phyloP scores from a whole-genome alignment of 2,888 invertebrate species.

The Hyalella azteca region DNA sequence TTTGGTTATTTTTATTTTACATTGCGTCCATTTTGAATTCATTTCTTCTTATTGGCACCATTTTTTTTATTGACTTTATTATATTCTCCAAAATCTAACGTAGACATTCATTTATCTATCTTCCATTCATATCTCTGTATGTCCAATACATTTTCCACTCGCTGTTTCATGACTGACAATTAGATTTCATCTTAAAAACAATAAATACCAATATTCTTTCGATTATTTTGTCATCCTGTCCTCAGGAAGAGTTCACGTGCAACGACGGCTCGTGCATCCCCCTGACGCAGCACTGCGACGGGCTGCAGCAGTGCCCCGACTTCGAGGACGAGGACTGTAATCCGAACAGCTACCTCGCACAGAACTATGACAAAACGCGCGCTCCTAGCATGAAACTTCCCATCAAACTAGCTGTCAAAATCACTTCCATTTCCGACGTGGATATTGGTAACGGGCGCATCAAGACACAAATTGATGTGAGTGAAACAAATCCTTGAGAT shows the following conservation, averaged over 20 bases:
- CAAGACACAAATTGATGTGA: not conserved
- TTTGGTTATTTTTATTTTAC: no score
- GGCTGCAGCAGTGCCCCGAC: not conserved
- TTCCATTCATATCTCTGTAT: not conserved
- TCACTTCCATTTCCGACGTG: not conserved
- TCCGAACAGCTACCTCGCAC: not conserved
- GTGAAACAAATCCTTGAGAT: no score
- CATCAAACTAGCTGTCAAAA: not conserved
- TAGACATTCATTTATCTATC: not conserved
- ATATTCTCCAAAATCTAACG: no score
- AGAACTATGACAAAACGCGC: not conserved
- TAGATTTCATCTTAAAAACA: not conserved
- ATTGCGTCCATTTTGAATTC: no score
- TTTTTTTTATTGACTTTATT: no score
- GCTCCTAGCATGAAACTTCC: not conserved
- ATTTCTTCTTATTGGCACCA: no score
- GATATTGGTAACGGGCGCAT: not conserved
- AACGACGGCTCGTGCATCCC: not conserved
- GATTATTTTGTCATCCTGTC: not conserved
- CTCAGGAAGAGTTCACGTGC: not conserved
- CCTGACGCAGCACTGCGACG: not conserved
- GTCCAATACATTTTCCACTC: not conserved
- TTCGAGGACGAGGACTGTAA: not conserved
- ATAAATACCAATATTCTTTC: not conserved
- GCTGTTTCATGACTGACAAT: not conserved